Conservation (phyloP, 2,113 vertebrate genomes). For the Pelvicachromis taeniatus region DNA sequence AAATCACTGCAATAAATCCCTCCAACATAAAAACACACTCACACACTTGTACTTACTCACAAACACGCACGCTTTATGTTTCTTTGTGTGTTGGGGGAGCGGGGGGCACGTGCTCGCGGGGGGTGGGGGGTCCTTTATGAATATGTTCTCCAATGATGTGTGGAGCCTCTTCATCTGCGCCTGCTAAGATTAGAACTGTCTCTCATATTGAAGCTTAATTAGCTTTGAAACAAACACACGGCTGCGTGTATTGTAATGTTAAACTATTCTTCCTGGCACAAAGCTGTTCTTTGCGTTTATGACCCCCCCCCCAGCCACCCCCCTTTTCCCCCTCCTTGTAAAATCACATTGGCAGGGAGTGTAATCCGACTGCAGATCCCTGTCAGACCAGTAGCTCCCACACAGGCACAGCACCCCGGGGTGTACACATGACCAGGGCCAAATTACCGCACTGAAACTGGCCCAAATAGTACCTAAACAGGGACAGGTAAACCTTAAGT, state of each 20-base stretch:
- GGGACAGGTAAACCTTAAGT: constrained; percentile 52
- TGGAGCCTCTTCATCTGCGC: background rate
- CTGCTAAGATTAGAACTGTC: background rate
- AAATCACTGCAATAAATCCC: constrained; percentile 45
- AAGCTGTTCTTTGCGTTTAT: background rate
- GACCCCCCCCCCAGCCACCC: background rate
- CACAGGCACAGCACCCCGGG: background rate
- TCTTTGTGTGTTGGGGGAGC: background rate
- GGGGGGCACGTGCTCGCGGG: background rate
- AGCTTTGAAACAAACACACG: background rate
- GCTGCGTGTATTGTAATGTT: background rate
- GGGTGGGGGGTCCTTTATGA: background rate
- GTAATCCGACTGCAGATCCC: background rate
- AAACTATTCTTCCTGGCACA: background rate
- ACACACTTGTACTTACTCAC: background rate
- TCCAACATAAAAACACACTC: constrained; percentile 20
- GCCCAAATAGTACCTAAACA: constrained; percentile 50
- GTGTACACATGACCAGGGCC: background rate
- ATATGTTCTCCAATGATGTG: constrained; percentile 13
- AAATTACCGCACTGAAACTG: constrained; percentile 21
- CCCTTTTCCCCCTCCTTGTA: background rate
- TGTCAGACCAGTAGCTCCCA: background rate
- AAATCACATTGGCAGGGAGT: constrained; percentile 10
- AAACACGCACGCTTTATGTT: background rate
- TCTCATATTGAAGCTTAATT: background rate